Evolutionary conservation across 64 coral and sea anemone genomes (phyloP), one percentile per base, ranked within the genome.

Genomic region (Anthopleura sola): DNA sequence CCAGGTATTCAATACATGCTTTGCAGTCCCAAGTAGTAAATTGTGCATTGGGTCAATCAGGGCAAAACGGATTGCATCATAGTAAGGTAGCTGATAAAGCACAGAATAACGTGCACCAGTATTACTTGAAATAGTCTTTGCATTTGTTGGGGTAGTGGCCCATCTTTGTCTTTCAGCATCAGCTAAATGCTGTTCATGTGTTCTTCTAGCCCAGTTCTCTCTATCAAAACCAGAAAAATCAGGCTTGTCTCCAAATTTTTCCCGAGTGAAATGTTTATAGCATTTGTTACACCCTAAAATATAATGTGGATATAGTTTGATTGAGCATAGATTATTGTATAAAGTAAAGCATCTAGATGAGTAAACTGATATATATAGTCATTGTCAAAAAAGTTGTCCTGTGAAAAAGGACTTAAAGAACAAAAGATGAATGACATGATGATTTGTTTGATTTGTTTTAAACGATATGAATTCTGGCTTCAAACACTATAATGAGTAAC

Each of bases 11-110:
- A 81, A 62, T 80, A 92, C 75, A 49, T 84, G 37, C 26, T 87
- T 92, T 3, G 80, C 78, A 26, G 81, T 88, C 17, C 90, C 85
- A 1, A 32, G 66, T 29, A 84, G 84, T 1, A 91, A 49, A 38
- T 75, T 71, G 49, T 91, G 90, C 90, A 91, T 87, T 3, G 90
- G 90, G 57, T 86, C 85, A 75, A 86, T 86, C 55, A 86, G 23
- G 11, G 36, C 19, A 66, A 89, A 89, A 1, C 80, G 14, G 39
- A 92, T 80, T 84, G 81, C 80, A 68, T 84, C 81, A 84, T 79
- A 89, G 53, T 86, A 91, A 50, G 76, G 84, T 36, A 91, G 84
- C 55, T 81, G 28, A 57, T 50, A 78, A 10, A 86, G 62, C 24
- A 55, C 84, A 71, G 71, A 86, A 33, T 71, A 93, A 28, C 91